Percentiles rank a stretch among this genome's conserved stretches.
phyloP scores from a whole-genome alignment of 2,888 invertebrate genomes.

The Panzeria rudis region DNA sequence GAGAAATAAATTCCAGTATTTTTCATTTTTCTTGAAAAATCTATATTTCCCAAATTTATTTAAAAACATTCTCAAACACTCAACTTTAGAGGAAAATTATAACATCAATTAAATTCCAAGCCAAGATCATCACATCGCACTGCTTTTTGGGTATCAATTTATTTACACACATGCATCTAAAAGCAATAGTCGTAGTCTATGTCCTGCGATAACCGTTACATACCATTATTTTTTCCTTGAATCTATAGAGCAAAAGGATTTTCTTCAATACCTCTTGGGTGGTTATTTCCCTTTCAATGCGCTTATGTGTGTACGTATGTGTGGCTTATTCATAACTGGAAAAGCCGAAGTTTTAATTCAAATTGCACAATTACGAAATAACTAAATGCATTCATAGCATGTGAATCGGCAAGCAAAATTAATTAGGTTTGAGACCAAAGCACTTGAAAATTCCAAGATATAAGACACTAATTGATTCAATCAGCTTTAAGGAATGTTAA shows the following conservation, averaged over 20 bases:
- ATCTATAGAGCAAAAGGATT: constrained; percentile 31
- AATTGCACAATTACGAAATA: constrained; percentile 4
- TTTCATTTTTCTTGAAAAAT: too few relatives aligned
- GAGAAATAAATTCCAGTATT: too few relatives aligned
- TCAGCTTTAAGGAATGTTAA: not conserved
- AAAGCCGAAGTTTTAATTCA: not conserved
- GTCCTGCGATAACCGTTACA: not conserved
- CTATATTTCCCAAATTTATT: too few relatives aligned
- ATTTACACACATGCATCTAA: not conserved
- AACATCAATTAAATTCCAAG: too few relatives aligned
- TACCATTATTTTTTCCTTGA: not conserved
- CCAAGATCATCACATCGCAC: not conserved
- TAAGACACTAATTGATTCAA: not conserved
- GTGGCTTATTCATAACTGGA: not conserved
- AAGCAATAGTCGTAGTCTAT: not conserved
- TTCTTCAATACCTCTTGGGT: constrained; percentile 31
- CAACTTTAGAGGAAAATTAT: too few relatives aligned
- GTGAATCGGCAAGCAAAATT: not conserved
- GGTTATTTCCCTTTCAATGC: constrained; percentile 44
- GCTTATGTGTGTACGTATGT: not conserved
- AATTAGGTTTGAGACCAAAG: not conserved
- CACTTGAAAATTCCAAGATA: not conserved
- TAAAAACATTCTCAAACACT: too few relatives aligned
- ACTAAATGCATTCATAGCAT: not conserved
- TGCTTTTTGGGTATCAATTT: not conserved